Evolutionary conservation across 2,797 vertebrate genomes (phyloP).

Genomic region (Cetoscarus ocellatus): DNA sequence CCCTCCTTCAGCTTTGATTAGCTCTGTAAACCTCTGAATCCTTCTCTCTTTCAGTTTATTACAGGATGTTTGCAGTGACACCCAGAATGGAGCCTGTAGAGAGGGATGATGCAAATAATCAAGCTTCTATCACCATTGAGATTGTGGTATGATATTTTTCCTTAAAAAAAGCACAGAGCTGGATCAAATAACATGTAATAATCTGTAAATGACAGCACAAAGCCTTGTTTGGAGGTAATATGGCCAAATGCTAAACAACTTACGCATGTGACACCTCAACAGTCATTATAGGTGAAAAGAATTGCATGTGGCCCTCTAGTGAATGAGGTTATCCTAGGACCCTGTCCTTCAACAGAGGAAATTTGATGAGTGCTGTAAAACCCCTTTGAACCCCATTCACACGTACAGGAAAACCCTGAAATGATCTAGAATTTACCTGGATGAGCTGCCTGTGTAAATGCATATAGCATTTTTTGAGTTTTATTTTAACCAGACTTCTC

Average conservation of each 20-base stretch:
- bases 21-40: neutral
- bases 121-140: conserved; percentile 61
- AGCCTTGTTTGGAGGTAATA: neutral
- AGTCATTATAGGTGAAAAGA: neutral
- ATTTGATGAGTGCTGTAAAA: neutral
- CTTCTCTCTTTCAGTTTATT: conserved; percentile 57
- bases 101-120: conserved; percentile 9
- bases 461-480: no score
- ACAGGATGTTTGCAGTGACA: conserved; percentile 78
- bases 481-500: no score
- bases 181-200: neutral
- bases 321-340: neutral
- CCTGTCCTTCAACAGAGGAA: neutral
- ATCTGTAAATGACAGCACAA: neutral
- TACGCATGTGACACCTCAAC: no score
- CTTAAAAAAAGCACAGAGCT: neutral
- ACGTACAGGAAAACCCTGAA: no score
- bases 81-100: conserved; percentile 70
- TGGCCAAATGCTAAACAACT: neutral
- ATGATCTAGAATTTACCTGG: no score
- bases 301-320: neutral
- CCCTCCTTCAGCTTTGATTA: neutral
- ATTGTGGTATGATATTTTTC: conserved; percentile 71
- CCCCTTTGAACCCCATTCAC: no score
- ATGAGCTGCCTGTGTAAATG: no score